Evolutionary conservation across 2,113 vertebrate genomes (phyloP).

Genomic region (Azemiops feae): DNA sequence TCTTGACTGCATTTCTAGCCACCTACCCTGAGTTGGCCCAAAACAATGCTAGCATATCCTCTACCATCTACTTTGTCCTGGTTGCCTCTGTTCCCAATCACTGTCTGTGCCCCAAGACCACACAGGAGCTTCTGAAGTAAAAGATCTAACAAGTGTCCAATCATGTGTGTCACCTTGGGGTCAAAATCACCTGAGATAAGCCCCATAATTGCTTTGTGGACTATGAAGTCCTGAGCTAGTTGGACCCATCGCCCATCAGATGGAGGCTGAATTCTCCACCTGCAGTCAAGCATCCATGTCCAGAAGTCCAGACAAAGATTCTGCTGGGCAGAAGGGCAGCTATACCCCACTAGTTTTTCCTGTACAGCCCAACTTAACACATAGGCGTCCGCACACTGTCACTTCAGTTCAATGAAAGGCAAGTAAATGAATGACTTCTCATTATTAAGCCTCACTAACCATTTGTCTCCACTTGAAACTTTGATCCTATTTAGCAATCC

Average conservation of each 20-base stretch:
- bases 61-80: not conserved
- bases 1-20: not conserved
- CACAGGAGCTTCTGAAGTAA: not conserved
- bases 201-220: not conserved
- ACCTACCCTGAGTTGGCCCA: not conserved
- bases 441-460: not conserved
- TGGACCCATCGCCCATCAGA: not conserved
- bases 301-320: not conserved
- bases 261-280: not conserved
- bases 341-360: not conserved
- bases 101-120: not conserved
- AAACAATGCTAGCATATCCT: not conserved
- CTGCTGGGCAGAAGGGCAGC: not conserved
- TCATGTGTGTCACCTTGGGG: not conserved
- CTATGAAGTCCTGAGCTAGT: not conserved
- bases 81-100: not conserved
- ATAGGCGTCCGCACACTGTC: not conserved
- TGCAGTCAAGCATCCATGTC: not conserved
- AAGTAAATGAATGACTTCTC: not conserved
- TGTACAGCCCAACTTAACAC: not conserved
- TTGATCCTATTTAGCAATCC: not conserved
- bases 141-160: not conserved
- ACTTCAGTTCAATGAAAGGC: not conserved
- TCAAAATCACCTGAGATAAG: not conserved
- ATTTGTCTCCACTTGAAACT: not conserved